Conservation (phyloP, 2,888 invertebrate species). For the Erannis defoliaria region DNA sequence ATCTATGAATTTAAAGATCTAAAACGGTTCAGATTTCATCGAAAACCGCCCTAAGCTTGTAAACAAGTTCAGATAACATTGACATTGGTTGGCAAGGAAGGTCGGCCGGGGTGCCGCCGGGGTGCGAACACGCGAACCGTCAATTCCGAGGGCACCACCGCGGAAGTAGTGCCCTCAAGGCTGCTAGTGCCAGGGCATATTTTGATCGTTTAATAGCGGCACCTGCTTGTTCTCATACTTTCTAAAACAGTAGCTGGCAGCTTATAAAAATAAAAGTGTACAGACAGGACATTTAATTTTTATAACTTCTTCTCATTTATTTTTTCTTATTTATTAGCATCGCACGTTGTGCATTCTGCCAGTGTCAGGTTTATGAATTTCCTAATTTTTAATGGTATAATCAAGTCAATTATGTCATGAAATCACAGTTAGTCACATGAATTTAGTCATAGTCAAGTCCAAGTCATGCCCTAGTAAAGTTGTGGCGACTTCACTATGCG, state of each 20-base stretch:
- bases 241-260: background rate
- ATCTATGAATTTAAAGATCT: background rate
- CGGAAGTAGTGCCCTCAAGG: slow-evolving; percentile 44
- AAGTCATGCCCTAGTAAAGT: no score
- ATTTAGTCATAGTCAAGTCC: no score
- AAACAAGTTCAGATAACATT: slow-evolving; percentile 66
- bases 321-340: no score
- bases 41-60: slow-evolving; percentile 44
- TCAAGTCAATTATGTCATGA: no score
- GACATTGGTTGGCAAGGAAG: slow-evolving; percentile 66
- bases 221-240: slow-evolving; percentile 6
- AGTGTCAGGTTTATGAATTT: no score
- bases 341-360: no score
- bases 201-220: slow-evolving; percentile 15
- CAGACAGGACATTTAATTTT: no score
- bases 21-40: slow-evolving; percentile 6
- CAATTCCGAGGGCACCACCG: slow-evolving; percentile 62
- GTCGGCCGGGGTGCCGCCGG: slow-evolving; percentile 51
- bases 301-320: no score
- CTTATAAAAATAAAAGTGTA: background rate
- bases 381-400: no score
- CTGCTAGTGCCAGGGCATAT: slow-evolving; percentile 11
- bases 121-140: slow-evolving; percentile 69
- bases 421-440: no score
- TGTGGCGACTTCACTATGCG: no score